Evolutionary conservation across 2,113 vertebrate genomes (phyloP), one percentile per base, ranked within the genome.

Genomic region (Chrysochloris asiatica): DNA sequence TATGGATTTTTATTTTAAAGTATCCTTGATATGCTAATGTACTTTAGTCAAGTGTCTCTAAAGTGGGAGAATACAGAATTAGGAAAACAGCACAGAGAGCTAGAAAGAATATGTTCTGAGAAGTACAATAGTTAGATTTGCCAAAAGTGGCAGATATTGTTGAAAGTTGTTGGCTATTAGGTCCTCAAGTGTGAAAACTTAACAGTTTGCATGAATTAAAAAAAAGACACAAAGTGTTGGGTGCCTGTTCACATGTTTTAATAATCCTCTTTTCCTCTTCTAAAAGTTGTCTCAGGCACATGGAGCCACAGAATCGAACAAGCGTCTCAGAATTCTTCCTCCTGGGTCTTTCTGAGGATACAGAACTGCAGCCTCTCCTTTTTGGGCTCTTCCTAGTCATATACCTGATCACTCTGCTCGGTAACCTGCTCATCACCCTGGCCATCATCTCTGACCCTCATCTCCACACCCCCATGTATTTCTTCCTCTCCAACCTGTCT

Each of bases 381-480:
- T 67, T 67, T 36, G 33, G 13, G 63, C 63, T 67, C 13, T 67
- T 67, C n/a, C 63, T 67, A 33, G 7, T 26, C 63, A 36, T 67
- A 33, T 67, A 36, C n/a, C 16, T 67, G 63, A 67, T 36, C 33
- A 67, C 63, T 33, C 14, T 67, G 63, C 2, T 56, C 36, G 77
- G 82, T 47, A 91, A 91, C 17, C 61, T 86, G 24, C 41, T 86
- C 33, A 50, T 85, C 63, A 61, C 71, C 73, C 50, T 91, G 82
- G 50, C n/a, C 3, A 7, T 72, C 12, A 19, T 10, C 7, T 79
- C 63, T 67, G 33, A 67, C n/a, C 24, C 13, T 5, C 33, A 36
- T 10, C 63, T 67, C 14, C 63, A 67, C 16, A 67, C 33, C 16
- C 33, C 63, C 33, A 67, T 67, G 63, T 67, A 67, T 33, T 67